Conservation (phyloP, 2,888 invertebrate genomes). For the Sicus ferrugineus region DNA sequence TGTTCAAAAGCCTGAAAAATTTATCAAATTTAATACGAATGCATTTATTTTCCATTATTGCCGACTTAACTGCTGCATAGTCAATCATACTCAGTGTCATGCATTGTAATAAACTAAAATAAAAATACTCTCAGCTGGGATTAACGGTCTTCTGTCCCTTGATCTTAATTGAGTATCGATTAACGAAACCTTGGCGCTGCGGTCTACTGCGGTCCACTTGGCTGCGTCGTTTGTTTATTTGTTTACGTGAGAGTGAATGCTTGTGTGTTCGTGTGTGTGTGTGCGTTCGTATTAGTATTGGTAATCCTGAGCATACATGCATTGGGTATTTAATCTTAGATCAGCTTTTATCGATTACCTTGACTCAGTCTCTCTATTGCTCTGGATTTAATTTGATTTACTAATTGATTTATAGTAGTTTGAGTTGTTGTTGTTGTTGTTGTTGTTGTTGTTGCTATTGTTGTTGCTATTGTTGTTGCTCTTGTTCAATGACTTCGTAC, state of each 20-base stretch:
- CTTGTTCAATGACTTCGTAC: background rate
- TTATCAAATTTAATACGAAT: too few relatives aligned
- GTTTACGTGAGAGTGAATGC: background rate
- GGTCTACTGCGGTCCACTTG: conserved; percentile 10
- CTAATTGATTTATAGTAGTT: background rate
- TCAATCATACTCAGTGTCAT: too few relatives aligned
- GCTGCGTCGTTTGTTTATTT: background rate
- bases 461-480: background rate
- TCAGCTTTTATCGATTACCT: too few relatives aligned
- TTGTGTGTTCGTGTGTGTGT: too few relatives aligned
- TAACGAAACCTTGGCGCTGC: conserved; percentile 11
- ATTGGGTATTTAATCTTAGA: too few relatives aligned
- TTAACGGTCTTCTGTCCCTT: background rate
- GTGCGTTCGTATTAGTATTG: background rate
- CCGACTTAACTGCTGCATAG: too few relatives aligned
- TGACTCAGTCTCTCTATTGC: background rate
- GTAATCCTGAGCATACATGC: background rate
- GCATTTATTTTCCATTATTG: too few relatives aligned
- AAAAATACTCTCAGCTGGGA: background rate
- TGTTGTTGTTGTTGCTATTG: background rate
- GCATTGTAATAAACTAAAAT: background rate
- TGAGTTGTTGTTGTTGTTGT: background rate
- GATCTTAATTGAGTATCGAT: conserved; percentile 18
- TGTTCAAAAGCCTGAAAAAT: too few relatives aligned
- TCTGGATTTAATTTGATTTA: background rate